Conservation (phyloP, 2,113 vertebrate genomes). For the Cromileptes altivelis region DNA sequence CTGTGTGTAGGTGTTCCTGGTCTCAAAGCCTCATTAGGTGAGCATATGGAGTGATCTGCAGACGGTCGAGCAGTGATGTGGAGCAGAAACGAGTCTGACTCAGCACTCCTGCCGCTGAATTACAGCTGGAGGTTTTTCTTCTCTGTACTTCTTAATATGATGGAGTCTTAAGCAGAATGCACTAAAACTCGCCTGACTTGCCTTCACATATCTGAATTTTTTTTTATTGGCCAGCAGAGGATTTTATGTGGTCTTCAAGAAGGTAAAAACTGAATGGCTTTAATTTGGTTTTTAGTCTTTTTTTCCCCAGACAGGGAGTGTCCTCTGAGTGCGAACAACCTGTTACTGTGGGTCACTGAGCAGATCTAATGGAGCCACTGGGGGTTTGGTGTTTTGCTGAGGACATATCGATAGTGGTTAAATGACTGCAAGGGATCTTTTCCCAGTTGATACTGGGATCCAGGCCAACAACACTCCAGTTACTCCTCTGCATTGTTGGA, state of each 20-base stretch:
- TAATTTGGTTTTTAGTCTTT: not conserved
- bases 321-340: not conserved
- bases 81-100: constrained; percentile 58
- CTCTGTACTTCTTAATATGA: constrained; percentile 13
- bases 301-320: not conserved
- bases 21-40: constrained; percentile 24
- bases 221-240: constrained; percentile 21
- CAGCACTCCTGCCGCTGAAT: constrained; percentile 53
- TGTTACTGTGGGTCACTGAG: constrained; percentile 4
- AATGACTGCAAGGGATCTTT: not conserved
- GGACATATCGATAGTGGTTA: not conserved
- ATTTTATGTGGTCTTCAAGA: constrained; percentile 21
- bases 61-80: constrained; percentile 42
- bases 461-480: not conserved
- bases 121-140: constrained; percentile 40
- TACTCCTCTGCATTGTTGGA: not conserved
- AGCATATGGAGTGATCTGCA: constrained; percentile 51
- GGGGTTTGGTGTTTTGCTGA: constrained; percentile 2
- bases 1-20: not conserved
- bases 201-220: not conserved
- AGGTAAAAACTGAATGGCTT: not conserved
- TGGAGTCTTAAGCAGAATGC: not conserved
- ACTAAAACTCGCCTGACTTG: constrained; percentile 29
- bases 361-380: not conserved
- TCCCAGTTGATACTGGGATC: not conserved